Evolutionary conservation across 1,140 invertebrate species (phyloP).

Genomic region (Drosophila ironensis): DNA sequence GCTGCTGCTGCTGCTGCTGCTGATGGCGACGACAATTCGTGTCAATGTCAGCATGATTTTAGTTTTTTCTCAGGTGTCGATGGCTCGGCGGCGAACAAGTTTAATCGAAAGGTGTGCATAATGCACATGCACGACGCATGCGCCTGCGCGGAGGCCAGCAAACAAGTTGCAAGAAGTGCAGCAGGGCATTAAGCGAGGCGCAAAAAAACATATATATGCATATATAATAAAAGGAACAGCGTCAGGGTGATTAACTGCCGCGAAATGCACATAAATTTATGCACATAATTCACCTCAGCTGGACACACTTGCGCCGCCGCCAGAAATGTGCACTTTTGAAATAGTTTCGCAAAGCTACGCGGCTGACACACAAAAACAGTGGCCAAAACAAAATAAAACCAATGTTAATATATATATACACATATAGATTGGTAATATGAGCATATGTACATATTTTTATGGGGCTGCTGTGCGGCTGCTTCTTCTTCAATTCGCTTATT

Average conservation of each 20-base stretch:
- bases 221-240: too few species aligned
- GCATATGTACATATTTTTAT: not conserved
- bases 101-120: conserved; percentile 54
- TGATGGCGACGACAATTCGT: conserved; percentile 59
- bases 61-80: conserved; percentile 43
- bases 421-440: conserved; percentile 7
- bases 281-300: conserved; percentile 30
- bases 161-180: not conserved
- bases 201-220: conserved; percentile 5
- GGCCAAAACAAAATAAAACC: conserved; percentile 33
- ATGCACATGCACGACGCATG: conserved; percentile 30
- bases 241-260: conserved; percentile 8
- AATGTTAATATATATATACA: not conserved
- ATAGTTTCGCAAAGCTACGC: conserved; percentile 32
- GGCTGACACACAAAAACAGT: conserved; percentile 27
- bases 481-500: conserved; percentile 48
- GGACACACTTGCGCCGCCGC: conserved; percentile 26
- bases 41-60: conserved; percentile 76
- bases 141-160: too few species aligned
- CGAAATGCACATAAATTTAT: conserved; percentile 6
- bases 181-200: not conserved
- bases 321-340: conserved; percentile 45
- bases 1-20: conserved; percentile 33
- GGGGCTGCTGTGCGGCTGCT: conserved; percentile 23
- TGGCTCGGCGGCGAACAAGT: conserved; percentile 45